Percentiles rank a stretch among this genome's conserved stretches.
Conservation (phyloP, 2,113 vertebrate genomes). For the Hoplias malabaricus region DNA sequence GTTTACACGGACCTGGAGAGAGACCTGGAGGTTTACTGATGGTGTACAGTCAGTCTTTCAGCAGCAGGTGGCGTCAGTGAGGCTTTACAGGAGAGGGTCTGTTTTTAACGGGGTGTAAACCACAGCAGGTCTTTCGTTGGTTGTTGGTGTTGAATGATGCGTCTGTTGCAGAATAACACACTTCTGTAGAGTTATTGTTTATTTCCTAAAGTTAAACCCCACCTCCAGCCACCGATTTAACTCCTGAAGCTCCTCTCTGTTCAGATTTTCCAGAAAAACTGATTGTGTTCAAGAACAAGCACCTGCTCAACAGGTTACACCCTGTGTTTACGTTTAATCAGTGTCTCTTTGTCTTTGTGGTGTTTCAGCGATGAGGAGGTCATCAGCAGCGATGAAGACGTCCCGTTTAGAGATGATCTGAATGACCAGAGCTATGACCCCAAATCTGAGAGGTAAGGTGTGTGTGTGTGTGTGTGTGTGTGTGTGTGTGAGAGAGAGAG, state of each 20-base stretch:
- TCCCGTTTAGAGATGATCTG: constrained; percentile 91
- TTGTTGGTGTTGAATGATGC: too few species aligned
- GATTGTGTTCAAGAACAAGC: too few species aligned
- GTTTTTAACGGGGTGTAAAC: too few species aligned
- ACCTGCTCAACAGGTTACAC: too few species aligned
- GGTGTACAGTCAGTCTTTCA: not conserved
- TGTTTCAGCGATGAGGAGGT: constrained; percentile 75
- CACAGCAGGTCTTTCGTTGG: too few species aligned
- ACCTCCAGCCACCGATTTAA: too few species aligned
- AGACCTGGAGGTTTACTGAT: not conserved
- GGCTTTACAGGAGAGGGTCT: not conserved
- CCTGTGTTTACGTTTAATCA: not conserved
- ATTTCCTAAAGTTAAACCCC: too few species aligned
- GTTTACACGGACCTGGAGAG: not conserved
- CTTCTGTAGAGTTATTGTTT: too few species aligned
- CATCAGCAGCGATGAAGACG: constrained; percentile 87
- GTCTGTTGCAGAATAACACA: too few species aligned
- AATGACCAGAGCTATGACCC: constrained; percentile 95
- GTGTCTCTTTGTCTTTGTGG: not conserved
- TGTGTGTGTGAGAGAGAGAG: too few species aligned
- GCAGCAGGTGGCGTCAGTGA: not conserved
- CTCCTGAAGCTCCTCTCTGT: too few species aligned
- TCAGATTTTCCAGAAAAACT: too few species aligned
- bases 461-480: constrained; percentile 2
- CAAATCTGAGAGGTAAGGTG: constrained; percentile 81